A percentile compares a stretch with the other conserved stretches of the same genome.
These are phyloP conservation scores for Drosophila guanche DNA, from an alignment of 1,140 invertebrate genomes.

Conservation along the genomic window DNA sequence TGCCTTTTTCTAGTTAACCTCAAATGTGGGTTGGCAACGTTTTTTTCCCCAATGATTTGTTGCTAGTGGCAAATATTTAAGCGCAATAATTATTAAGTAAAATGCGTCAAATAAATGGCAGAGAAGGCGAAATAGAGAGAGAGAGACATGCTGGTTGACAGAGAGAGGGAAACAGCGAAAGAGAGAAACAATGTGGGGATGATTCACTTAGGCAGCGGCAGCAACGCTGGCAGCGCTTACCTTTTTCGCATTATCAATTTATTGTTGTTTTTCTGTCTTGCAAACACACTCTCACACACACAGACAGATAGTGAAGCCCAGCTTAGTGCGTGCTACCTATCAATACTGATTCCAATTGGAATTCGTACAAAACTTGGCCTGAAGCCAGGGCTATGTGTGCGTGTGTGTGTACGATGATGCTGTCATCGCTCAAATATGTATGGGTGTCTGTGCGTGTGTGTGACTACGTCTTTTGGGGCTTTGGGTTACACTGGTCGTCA, in stretches of 20 bases:
- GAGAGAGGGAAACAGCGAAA: slow-evolving; percentile 13
- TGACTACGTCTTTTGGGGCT: slow-evolving; percentile 44
- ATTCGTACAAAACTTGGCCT: slow-evolving; percentile 28
- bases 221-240: slow-evolving; percentile 22
- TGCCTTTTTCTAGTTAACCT: slow-evolving; percentile 23
- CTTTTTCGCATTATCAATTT: slow-evolving; percentile 62
- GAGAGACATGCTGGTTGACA: slow-evolving; percentile 34
- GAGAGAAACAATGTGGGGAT: not conserved
- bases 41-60: not conserved
- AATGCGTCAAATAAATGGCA: slow-evolving; percentile 23
- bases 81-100: slow-evolving; percentile 12
- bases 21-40: slow-evolving; percentile 12
- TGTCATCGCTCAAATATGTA: slow-evolving; percentile 70
- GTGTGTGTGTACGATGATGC: slow-evolving; percentile 63
- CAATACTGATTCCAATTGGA: slow-evolving; percentile 59
- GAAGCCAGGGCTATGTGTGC: slow-evolving; percentile 36
- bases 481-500: slow-evolving; percentile 26
- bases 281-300: slow-evolving; percentile 6
- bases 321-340: slow-evolving; percentile 37
- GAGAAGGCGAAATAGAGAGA: slow-evolving; percentile 7
- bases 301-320: slow-evolving; percentile 22
- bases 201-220: not conserved
- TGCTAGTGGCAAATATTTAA: not conserved
- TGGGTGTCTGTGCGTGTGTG: slow-evolving; percentile 29
- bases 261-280: slow-evolving; percentile 8